Evolutionary conservation across 2,113 vertebrate genomes (phyloP).

Genomic region (Glaucomys volans): DNA sequence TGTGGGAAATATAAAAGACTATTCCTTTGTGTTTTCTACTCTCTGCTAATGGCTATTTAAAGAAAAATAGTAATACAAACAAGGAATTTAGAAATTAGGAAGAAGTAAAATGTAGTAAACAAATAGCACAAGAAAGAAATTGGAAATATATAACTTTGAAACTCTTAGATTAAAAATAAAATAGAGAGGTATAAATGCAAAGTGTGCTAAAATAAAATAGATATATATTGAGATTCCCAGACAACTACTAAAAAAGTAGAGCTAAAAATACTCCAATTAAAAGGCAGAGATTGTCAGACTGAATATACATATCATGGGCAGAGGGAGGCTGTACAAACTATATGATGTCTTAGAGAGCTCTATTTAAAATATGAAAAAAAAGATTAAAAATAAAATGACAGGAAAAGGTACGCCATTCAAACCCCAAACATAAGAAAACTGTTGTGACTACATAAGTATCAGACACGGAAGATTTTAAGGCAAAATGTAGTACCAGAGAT

Average conservation of each 20-base stretch:
- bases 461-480: background rate
- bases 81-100: background rate
- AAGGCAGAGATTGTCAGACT: background rate
- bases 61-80: background rate
- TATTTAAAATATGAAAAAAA: background rate
- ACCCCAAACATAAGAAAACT: background rate
- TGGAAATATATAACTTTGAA: background rate
- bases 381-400: background rate
- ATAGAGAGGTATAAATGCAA: background rate
- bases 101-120: background rate
- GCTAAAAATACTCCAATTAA: background rate
- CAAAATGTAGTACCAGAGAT: background rate
- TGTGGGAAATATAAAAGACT: background rate
- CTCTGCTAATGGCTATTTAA: background rate
- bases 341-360: background rate
- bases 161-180: conserved; percentile 33
- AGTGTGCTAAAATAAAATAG: background rate
- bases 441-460: background rate
- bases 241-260: background rate
- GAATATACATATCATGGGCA: background rate
- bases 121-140: background rate
- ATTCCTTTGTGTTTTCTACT: background rate
- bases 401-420: background rate
- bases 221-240: background rate
- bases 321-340: background rate